These are phyloP conservation scores for Gallinago jamesoni DNA, from an alignment of 2,113 vertebrate genomes.

Conservation along the genomic window DNA sequence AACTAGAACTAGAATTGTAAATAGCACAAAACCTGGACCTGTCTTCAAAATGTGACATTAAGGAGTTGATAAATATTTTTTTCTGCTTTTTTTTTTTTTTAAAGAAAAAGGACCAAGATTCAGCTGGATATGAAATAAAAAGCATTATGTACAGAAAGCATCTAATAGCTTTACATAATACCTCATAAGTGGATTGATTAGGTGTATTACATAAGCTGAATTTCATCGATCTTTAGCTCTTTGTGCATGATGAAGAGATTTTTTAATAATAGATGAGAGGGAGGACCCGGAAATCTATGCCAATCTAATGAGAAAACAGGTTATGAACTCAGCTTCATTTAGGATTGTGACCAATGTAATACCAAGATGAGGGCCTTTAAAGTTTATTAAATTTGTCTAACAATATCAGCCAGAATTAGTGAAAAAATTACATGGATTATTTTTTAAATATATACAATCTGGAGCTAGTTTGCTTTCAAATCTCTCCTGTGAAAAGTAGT, in stretches of 20 bases:
- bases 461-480: background rate
- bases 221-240: background rate
- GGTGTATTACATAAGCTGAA: background rate
- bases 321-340: background rate
- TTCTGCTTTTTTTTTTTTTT: background rate
- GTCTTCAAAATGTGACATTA: background rate
- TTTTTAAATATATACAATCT: background rate
- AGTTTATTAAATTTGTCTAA: conserved; percentile 28
- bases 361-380: background rate
- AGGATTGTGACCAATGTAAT: background rate
- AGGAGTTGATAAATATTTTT: background rate
- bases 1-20: background rate
- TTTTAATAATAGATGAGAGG: background rate
- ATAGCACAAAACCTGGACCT: background rate
- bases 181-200: background rate
- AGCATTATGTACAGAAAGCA: background rate
- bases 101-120: background rate
- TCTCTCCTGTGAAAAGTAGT: background rate
- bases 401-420: background rate
- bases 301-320: background rate
- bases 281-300: background rate
- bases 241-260: background rate
- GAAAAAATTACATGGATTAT: background rate
- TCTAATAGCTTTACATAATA: background rate
- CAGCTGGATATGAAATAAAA: background rate